A percentile compares a stretch with the other conserved stretches of the same genome.
Conservation (phyloP, 2,113 vertebrate species). For the Turnix velox region DNA sequence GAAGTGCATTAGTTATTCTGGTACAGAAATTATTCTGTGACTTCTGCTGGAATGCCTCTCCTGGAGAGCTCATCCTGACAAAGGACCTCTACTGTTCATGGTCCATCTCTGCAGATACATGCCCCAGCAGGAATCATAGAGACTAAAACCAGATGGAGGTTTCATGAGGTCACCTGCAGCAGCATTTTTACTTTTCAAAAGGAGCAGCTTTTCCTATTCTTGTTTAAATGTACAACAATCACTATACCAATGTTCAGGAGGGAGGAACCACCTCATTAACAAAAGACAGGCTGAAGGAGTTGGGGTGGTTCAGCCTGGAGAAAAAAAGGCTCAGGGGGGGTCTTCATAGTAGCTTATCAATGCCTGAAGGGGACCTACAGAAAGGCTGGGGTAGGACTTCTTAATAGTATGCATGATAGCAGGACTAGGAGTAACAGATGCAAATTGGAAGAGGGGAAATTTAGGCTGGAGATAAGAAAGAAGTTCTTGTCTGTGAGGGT, state of each 20-base stretch:
- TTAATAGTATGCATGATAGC: too few relatives aligned
- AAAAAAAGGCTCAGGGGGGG: too few relatives aligned
- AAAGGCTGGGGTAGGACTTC: too few relatives aligned
- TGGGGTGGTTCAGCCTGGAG: too few relatives aligned
- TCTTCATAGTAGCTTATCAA: too few relatives aligned
- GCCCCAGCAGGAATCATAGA: background rate
- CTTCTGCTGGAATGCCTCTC: background rate
- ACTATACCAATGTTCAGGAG: accelerated
- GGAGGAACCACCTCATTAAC: too few relatives aligned
- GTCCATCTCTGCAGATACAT: background rate
- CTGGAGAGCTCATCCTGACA: background rate
- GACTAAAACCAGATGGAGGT: background rate
- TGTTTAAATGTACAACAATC: background rate
- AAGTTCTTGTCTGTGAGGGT: too few relatives aligned
- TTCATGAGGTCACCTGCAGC: background rate
- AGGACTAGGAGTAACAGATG: too few relatives aligned
- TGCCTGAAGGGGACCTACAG: too few relatives aligned
- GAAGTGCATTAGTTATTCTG: background rate
- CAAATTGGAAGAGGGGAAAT: too few relatives aligned
- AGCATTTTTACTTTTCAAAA: background rate
- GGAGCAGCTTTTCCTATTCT: background rate
- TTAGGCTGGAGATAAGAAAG: too few relatives aligned
- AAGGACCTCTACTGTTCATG: background rate
- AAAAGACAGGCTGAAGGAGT: too few relatives aligned
- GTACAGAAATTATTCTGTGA: background rate